Evolutionary conservation across 2,797 vertebrate genomes (phyloP).

Genomic region (Gymnothorax reevesii): DNA sequence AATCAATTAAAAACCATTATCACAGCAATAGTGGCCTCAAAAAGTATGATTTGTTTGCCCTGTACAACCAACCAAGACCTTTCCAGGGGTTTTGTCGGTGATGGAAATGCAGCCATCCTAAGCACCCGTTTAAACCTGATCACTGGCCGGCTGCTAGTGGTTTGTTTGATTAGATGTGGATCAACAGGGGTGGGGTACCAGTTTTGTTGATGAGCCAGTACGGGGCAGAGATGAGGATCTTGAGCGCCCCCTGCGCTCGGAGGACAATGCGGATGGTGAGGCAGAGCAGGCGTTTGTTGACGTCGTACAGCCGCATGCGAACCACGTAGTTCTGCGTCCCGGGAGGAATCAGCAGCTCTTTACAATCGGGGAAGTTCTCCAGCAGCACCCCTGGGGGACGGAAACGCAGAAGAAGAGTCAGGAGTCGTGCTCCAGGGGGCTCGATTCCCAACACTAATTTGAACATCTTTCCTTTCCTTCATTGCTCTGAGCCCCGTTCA

Average conservation of each 20-base stretch:
- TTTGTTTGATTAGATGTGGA: background rate
- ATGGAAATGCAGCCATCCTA: background rate
- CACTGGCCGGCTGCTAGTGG: background rate
- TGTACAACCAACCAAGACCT: background rate
- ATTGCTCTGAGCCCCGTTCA: too few relatives aligned
- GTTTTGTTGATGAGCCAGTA: conserved; percentile 98
- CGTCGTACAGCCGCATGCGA: conserved; percentile 89
- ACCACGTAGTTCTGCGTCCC: conserved; percentile 97
- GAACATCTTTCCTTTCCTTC: too few relatives aligned
- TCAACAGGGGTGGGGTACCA: conserved; percentile 63
- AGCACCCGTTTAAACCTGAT: background rate
- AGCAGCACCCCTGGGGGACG: conserved; percentile 79
- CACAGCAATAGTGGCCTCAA: background rate
- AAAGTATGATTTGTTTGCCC: background rate
- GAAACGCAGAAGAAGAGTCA: background rate
- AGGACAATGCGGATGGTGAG: conserved; percentile 92
- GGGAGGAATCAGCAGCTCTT: conserved; percentile 92
- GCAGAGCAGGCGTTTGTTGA: conserved; percentile 83
- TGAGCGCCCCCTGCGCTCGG: conserved; percentile 89
- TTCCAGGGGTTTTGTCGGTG: background rate
- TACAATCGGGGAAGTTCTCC: conserved; percentile 90
- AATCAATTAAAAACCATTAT: background rate
- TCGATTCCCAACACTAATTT: too few relatives aligned
- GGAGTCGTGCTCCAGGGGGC: background rate
- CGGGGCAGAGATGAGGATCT: conserved; percentile 89